A percentile compares a stretch with the other conserved stretches of the same genome.
phyloP scores from a whole-genome alignment of 64 coral and sea anemone genomes.

The Porites lutea region DNA sequence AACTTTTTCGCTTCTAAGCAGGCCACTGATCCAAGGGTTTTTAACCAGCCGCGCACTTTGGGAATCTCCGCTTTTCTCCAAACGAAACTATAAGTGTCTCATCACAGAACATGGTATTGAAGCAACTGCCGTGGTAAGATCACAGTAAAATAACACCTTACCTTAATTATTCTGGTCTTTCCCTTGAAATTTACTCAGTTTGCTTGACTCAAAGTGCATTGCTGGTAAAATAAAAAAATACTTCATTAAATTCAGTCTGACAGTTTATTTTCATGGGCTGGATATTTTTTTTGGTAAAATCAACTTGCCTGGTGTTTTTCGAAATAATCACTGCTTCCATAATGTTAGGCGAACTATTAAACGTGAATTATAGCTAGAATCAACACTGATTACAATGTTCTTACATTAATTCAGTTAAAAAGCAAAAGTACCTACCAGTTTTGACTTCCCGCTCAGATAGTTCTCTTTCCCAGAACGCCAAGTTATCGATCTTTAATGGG shows the following conservation, averaged over 20 bases:
- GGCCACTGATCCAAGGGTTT: too few species aligned
- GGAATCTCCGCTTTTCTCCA: too few species aligned
- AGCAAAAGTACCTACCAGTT: neutral
- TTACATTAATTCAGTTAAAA: neutral
- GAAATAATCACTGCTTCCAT: too few species aligned
- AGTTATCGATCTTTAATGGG: slow-evolving; percentile 49
- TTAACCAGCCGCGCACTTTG: too few species aligned
- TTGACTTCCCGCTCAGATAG: slow-evolving; percentile 65
- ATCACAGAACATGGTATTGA: too few species aligned
- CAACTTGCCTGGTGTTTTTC: too few species aligned
- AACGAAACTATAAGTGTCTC: too few species aligned
- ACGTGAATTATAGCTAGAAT: too few species aligned
- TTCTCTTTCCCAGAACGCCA: slow-evolving; percentile 72
- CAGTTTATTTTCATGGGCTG: neutral
- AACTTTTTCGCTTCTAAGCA: too few species aligned
- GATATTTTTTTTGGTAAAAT: neutral
- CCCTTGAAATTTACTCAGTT: neutral
- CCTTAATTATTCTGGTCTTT: neutral
- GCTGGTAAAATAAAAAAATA: neutral
- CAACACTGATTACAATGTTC: too few species aligned
- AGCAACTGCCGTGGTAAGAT: too few species aligned
- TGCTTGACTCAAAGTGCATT: neutral
- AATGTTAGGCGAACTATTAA: too few species aligned
- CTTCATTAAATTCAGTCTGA: neutral
- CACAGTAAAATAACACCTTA: neutral